phyloP scores from a whole-genome alignment of 2,888 invertebrate species.

The Agonum fuliginosum region DNA sequence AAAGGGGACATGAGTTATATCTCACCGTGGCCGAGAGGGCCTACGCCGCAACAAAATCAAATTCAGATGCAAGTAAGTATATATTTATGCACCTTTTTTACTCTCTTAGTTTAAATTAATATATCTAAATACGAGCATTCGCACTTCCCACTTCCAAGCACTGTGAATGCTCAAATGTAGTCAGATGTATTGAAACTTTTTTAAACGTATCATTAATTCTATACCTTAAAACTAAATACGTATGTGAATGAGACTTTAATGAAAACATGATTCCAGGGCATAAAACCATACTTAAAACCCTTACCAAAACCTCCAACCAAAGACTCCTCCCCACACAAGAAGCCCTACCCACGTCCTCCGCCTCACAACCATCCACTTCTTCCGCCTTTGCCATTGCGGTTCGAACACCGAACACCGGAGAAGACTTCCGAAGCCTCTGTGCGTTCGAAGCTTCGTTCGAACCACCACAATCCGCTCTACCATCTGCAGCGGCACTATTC shows the following conservation, averaged over 20 bases:
- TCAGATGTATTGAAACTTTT: no score
- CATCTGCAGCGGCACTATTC: constrained; percentile 80
- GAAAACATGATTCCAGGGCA: constrained; percentile 55
- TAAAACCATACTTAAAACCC: constrained; percentile 76
- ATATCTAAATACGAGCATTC: no score
- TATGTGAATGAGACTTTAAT: neutral
- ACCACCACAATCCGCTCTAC: constrained; percentile 69
- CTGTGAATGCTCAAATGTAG: no score
- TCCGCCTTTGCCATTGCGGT: constrained; percentile 62
- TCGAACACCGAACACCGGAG: constrained; percentile 67
- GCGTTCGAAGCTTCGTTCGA: constrained; percentile 66
- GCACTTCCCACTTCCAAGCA: no score
- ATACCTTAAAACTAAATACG: neutral
- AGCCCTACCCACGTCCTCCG: constrained; percentile 65
- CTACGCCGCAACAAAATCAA: constrained; percentile 68
- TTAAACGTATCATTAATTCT: no score
- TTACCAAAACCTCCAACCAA: constrained; percentile 76
- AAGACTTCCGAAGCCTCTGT: constrained; percentile 67
- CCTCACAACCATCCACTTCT: constrained; percentile 66
- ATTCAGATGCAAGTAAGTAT: constrained; percentile 10
- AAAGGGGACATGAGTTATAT: constrained; percentile 72
- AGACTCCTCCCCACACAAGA: constrained; percentile 69
- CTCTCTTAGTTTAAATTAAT: no score
- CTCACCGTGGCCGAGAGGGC: constrained; percentile 80
- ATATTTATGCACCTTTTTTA: no score